Evolutionary conservation across 2,113 vertebrate genomes (phyloP).

Genomic region (Nipponia nippon): DNA sequence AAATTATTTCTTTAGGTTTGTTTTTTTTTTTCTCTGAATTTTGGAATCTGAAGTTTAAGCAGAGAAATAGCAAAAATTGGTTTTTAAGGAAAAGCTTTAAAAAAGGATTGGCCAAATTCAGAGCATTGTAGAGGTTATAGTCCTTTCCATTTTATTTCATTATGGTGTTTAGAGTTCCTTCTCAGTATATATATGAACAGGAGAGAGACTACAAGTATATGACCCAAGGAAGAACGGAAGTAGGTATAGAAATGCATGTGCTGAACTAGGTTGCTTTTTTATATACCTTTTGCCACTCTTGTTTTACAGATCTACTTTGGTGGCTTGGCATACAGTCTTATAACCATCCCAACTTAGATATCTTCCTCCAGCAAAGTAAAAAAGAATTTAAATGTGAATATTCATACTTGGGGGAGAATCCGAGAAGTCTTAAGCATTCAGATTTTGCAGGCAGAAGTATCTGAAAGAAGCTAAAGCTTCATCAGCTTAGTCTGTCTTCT

Average conservation of each 20-base stretch:
- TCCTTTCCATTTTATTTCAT: background rate
- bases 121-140: background rate
- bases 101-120: fast-evolving
- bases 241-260: background rate
- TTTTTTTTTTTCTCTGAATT: background rate
- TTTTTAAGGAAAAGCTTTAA: background rate
- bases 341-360: background rate
- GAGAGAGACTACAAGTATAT: background rate
- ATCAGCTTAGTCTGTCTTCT: background rate
- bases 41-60: background rate
- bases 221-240: background rate
- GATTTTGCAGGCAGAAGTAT: background rate
- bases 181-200: background rate
- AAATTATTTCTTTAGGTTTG: background rate
- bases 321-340: background rate
- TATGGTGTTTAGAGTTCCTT: background rate
- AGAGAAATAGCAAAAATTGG: background rate
- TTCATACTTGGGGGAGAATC: background rate
- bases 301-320: background rate
- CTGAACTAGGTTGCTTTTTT: background rate
- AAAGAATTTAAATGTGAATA: background rate
- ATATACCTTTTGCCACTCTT: background rate
- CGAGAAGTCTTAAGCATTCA: background rate
- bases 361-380: background rate
- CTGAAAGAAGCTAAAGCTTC: background rate